These are phyloP conservation scores for Echinometra lucunter DNA, from an alignment of 53 echinoderm and acorn worm genomes.

Conservation along the genomic window DNA sequence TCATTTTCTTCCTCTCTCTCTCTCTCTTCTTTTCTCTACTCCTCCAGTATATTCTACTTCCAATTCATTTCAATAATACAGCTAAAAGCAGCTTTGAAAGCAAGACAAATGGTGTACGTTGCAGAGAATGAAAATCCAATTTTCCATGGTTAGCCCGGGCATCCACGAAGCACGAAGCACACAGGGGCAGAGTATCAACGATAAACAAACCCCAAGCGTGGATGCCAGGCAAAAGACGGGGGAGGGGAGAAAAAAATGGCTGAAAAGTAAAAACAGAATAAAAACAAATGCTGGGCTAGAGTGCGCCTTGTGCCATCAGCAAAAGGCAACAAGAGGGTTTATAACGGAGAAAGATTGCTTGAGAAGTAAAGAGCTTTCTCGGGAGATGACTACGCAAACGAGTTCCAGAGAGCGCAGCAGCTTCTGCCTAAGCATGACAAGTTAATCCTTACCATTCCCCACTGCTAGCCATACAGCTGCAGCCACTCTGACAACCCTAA, in stretches of 20 bases:
- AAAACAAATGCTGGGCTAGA: conserved; percentile 40
- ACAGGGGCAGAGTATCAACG: conserved; percentile 62
- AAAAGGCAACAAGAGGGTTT: conserved; percentile 57
- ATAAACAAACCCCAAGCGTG: conserved; percentile 67
- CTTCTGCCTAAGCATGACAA: conserved; percentile 54
- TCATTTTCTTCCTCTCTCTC: background rate
- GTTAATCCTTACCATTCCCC: conserved; percentile 67
- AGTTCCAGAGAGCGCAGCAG: conserved; percentile 12
- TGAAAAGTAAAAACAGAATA: background rate
- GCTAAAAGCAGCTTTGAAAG: conserved; percentile 61
- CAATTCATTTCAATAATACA: conserved; percentile 67
- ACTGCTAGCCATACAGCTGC: conserved; percentile 67
- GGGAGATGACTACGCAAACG: conserved; percentile 37
- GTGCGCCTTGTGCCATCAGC: conserved; percentile 48
- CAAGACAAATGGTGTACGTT: conserved; percentile 66
- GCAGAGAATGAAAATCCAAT: conserved; percentile 71
- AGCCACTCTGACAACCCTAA: conserved; percentile 70
- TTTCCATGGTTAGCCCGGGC: conserved; percentile 58
- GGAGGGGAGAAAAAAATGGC: background rate
- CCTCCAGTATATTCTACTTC: background rate
- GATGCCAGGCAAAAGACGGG: conserved; percentile 26
- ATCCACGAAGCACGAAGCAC: background rate
- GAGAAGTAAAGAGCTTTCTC: conserved; percentile 58
- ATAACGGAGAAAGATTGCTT: conserved; percentile 49
- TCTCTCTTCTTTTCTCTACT: background rate